Conservation (phyloP, 64 coral and sea anemone species). For the Cladopsammia gracilis region DNA sequence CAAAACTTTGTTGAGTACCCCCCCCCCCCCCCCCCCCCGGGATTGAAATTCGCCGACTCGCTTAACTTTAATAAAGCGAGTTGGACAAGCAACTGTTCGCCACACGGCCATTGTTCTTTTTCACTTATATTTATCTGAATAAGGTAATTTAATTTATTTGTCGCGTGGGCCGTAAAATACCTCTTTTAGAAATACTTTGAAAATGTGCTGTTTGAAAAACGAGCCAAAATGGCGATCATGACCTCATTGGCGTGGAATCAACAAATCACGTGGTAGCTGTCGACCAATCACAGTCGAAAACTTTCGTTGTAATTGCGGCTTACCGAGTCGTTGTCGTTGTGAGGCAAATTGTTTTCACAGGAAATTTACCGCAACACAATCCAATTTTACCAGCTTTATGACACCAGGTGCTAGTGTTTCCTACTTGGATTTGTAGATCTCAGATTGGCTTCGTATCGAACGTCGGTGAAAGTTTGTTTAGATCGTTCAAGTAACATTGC, state of each 20-base stretch:
- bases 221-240: slow-evolving; percentile 10
- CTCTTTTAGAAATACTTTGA: not conserved
- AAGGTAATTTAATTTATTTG: no score
- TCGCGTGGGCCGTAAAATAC: not conserved
- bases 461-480: not conserved
- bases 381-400: not conserved
- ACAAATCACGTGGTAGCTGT: not conserved
- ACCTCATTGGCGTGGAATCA: slow-evolving; percentile 44
- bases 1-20: no score
- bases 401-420: not conserved
- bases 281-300: not conserved
- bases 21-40: no score
- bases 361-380: slow-evolving; percentile 10
- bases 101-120: no score
- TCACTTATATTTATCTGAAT: no score
- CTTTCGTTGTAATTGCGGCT: not conserved
- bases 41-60: no score
- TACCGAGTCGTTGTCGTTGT: slow-evolving; percentile 26
- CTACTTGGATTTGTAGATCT: not conserved
- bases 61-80: no score
- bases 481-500: not conserved
- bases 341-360: not conserved
- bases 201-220: slow-evolving; percentile 10
- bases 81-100: no score
- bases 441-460: not conserved